Evolutionary conservation across 2,888 invertebrate species (phyloP).

Genomic region (Geophilus truncorum): DNA sequence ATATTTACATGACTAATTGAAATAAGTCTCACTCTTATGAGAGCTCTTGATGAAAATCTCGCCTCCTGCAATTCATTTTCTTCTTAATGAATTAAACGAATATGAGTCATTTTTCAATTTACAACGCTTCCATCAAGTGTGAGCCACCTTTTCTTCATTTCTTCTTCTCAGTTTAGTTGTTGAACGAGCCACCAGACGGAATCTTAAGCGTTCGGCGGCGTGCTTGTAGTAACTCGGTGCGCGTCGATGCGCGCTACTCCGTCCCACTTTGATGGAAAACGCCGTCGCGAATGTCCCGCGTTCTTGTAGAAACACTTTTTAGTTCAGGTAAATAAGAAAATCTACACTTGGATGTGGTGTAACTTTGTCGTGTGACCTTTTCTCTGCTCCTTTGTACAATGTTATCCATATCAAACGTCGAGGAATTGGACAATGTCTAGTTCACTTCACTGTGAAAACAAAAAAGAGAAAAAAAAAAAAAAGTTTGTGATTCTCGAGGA

Average conservation of each 20-base stretch:
- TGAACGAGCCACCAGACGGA: background rate
- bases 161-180: background rate
- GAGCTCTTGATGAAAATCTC: background rate
- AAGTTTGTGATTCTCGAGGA: too few species aligned
- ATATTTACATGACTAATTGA: background rate
- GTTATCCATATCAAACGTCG: background rate
- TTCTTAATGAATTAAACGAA: background rate
- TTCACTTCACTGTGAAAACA: background rate
- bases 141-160: background rate
- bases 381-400: background rate
- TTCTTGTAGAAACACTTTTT: background rate
- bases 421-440: background rate
- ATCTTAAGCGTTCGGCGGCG: background rate
- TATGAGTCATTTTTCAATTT: background rate
- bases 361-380: background rate
- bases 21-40: background rate
- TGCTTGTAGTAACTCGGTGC: background rate
- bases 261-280: background rate
- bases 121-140: background rate
- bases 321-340: background rate
- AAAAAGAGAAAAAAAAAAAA: background rate
- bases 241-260: background rate
- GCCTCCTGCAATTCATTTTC: background rate
- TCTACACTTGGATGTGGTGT: background rate
- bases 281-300: background rate